Evolutionary conservation across 1,140 invertebrate genomes (phyloP), one percentile per base, ranked within the genome.

Genomic region (Bactericera cockerelli): DNA sequence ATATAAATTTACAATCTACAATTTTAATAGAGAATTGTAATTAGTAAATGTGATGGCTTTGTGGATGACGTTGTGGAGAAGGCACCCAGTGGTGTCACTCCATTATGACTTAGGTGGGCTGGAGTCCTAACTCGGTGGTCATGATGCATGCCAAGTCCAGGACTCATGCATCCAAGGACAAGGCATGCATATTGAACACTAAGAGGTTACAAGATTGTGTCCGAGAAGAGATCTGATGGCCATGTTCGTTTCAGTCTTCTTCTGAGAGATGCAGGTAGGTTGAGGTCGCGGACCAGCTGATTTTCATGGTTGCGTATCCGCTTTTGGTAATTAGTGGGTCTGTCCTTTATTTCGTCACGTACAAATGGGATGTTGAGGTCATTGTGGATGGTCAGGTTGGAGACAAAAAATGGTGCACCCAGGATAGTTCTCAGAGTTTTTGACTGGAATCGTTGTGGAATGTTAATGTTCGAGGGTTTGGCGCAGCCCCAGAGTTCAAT

Each of bases 401-500:
- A 26, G 1, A 39, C 28, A 49, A 13, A 61, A 16, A 16, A 36
- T 19, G 55, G 56, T 39, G 56, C 59, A 13, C 56, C 31, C 0
- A 38, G 33, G 31, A 61, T 1, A 6, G 28, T 19, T 25, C 56
- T 21, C 10, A 59, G 54, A 22, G 28, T 36, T 1, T 59, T 62
- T 11, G 26, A 38, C 38, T 62, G 57, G n/a, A 62, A 62, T 1
- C 22, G 13, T 63, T 70, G 58, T 10, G 68, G 39, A 8, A 65
- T 64, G 28, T 63, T 36, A 22, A 66, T 62, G 33, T 67, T 68
- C 14, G 63, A 65, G 16, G 67, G 63, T 26, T 59, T 64, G 13
- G 69, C 64, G 16, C 60, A 63, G 25, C 66, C 67, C 67, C 65
- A 70, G 16, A 70, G 49, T 59, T 68, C 63, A 4, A 67, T 64